A percentile compares a stretch with the other conserved stretches of the same genome.
phyloP scores from a whole-genome alignment of 2,113 vertebrate genomes.

The Vulpes vulpes region DNA sequence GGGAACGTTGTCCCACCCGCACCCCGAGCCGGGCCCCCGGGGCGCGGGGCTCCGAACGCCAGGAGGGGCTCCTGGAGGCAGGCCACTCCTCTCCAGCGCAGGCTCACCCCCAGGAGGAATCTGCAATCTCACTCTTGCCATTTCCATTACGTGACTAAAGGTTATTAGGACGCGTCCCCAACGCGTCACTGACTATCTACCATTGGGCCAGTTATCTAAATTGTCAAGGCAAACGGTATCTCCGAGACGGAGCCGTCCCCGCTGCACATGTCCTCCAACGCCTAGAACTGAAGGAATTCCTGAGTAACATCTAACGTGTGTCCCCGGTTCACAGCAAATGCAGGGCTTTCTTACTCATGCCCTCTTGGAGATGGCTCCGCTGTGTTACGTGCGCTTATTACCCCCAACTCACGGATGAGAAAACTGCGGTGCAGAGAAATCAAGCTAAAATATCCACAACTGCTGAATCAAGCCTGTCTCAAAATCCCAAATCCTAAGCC shows the following conservation, averaged over 20 bases:
- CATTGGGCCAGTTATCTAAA: background rate
- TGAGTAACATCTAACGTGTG: background rate
- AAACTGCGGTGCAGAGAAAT: background rate
- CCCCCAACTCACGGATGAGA: background rate
- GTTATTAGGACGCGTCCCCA: background rate
- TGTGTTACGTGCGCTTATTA: background rate
- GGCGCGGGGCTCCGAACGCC: background rate
- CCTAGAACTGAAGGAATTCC: slow-evolving; percentile 32
- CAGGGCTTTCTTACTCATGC: background rate
- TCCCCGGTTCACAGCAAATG: background rate
- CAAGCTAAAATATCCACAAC: background rate
- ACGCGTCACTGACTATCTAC: background rate
- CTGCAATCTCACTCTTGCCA: background rate
- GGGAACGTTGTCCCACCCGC: background rate
- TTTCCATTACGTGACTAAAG: background rate
- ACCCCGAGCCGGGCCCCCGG: background rate
- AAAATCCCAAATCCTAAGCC: background rate
- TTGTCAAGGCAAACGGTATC: slow-evolving; percentile 3
- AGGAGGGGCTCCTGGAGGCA: background rate
- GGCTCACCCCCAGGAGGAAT: background rate
- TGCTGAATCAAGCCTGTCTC: background rate
- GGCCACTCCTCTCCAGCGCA: background rate
- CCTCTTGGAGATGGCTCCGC: background rate
- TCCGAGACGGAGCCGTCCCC: background rate
- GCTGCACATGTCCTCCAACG: background rate